A percentile compares a stretch with the other conserved stretches of the same genome.
Evolutionary conservation across 2,888 invertebrate genomes (phyloP).

Genomic region (Drosophila macrospina): DNA sequence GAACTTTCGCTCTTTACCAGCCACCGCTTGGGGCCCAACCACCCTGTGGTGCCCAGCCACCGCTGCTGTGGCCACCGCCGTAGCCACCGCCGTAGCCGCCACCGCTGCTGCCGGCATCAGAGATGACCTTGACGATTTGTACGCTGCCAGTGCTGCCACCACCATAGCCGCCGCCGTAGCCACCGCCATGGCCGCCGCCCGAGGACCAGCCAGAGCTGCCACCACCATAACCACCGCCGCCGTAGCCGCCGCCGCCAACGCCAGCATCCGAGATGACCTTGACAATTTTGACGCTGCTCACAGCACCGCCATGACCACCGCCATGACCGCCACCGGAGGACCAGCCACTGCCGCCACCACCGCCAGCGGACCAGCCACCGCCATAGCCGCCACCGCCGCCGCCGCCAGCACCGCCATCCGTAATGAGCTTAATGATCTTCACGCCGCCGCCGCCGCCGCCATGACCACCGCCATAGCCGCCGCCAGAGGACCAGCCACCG

Average conservation of each 20-base stretch:
- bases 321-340: slow-evolving; percentile 27
- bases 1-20: slow-evolving; percentile 48
- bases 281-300: slow-evolving; percentile 41
- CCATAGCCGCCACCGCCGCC: slow-evolving; percentile 40
- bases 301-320: slow-evolving; percentile 43
- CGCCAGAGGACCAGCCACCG: slow-evolving; percentile 36
- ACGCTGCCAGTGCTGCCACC: slow-evolving; percentile 43
- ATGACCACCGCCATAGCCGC: slow-evolving; percentile 26
- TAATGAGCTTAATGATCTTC: slow-evolving; percentile 41
- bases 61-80: slow-evolving; percentile 41
- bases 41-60: slow-evolving; percentile 65
- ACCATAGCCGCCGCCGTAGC: slow-evolving; percentile 28
- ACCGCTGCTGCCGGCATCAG: slow-evolving; percentile 40
- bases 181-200: slow-evolving; percentile 28
- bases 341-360: slow-evolving; percentile 39
- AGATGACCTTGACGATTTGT: slow-evolving; percentile 47
- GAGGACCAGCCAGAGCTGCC: slow-evolving; percentile 30
- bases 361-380: slow-evolving; percentile 16
- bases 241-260: slow-evolving; percentile 38
- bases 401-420: slow-evolving; percentile 47
- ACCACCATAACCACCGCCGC: slow-evolving; percentile 32
- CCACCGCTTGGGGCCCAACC: slow-evolving; percentile 63
- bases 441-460: slow-evolving; percentile 26
- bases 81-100: slow-evolving; percentile 44
- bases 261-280: slow-evolving; percentile 47